Evolutionary conservation across 2,888 invertebrate genomes (phyloP).

Genomic region (Thumatha senex): DNA sequence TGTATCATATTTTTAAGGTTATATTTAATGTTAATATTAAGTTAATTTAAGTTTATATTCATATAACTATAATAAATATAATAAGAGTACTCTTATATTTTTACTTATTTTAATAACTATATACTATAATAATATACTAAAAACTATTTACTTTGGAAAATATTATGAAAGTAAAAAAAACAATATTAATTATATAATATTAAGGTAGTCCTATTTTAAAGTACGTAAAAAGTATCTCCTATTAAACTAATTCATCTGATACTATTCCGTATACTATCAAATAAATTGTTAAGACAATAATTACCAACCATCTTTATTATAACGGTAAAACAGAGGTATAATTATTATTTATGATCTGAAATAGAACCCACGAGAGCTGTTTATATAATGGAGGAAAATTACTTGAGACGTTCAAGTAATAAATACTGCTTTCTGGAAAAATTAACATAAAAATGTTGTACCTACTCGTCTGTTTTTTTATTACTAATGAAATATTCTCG

Average conservation of each 20-base stretch:
- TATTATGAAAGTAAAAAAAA: too few relatives aligned
- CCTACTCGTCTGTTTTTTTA: conserved; percentile 1
- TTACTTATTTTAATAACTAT: too few relatives aligned
- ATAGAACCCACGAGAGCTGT: conserved; percentile 9
- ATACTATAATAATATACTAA: too few relatives aligned
- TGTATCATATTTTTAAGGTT: too few relatives aligned
- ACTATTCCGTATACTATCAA: not conserved
- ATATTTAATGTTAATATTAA: too few relatives aligned
- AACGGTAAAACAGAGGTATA: not conserved
- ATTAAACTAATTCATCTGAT: conserved; percentile 1
- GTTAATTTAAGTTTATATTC: too few relatives aligned
- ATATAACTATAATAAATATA: too few relatives aligned
- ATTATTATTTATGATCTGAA: conserved; percentile 16
- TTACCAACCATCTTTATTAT: not conserved
- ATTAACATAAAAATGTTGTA: conserved; percentile 12
- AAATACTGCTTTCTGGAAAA: conserved; percentile 13
- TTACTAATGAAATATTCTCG: too few relatives aligned
- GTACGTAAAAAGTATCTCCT: not conserved
- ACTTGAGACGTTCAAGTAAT: conserved; percentile 10
- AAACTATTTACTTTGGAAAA: too few relatives aligned
- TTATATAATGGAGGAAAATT: conserved; percentile 14
- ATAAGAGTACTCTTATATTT: too few relatives aligned
- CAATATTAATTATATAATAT: too few relatives aligned
- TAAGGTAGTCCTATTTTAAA: too few relatives aligned
- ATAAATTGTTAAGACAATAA: conserved; percentile 3